A percentile compares a stretch with the other conserved stretches of the same genome.
These are phyloP conservation scores for Hiodon alosoides DNA, from an alignment of 2,113 vertebrate species.

Conservation along the genomic window DNA sequence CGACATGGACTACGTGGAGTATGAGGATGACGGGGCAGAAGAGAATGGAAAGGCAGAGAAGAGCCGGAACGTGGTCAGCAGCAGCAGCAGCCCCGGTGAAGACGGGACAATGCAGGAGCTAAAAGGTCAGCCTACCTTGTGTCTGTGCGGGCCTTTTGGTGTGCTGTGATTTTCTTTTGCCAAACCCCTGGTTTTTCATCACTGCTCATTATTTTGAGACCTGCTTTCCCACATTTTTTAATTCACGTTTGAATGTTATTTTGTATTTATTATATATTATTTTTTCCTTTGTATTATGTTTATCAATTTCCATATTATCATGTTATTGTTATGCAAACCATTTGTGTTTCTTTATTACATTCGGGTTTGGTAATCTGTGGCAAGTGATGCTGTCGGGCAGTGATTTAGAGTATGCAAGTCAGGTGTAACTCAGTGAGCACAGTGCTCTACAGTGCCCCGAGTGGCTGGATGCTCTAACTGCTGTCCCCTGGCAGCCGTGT, in stretches of 20 bases:
- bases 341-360: no score
- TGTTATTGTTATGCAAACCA: no score
- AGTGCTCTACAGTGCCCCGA: not conserved
- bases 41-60: constrained; percentile 7
- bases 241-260: no score
- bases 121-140: constrained; percentile 12
- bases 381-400: not conserved
- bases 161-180: no score
- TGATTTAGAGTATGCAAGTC: not conserved
- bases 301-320: no score
- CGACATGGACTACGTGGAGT: not conserved
- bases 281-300: no score
- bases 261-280: no score
- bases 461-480: constrained; percentile 20
- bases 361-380: not conserved
- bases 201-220: no score
- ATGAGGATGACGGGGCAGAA: not conserved
- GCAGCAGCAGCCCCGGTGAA: not conserved
- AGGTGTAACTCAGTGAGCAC: not conserved
- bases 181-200: no score
- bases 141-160: no score
- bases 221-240: no score
- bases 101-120: constrained; percentile 14
- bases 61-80: not conserved
- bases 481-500: constrained; percentile 78